Conservation (phyloP, 2,797 vertebrate genomes). For the Phalloptychus januarius region DNA sequence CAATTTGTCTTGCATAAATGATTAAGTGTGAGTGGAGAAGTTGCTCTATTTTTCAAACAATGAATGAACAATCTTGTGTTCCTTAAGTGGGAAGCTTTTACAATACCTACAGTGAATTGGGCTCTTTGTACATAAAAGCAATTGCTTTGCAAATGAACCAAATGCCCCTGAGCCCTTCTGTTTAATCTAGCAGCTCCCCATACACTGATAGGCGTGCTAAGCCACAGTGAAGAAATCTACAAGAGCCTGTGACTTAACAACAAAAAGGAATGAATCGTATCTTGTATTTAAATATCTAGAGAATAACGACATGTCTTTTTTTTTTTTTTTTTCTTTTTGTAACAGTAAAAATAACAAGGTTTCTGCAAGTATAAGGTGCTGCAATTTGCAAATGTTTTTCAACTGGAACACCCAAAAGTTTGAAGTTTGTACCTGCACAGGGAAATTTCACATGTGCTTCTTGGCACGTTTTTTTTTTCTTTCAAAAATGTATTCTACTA, state of each 20-base stretch:
- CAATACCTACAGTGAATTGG: conserved; percentile 79
- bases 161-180: conserved; percentile 75
- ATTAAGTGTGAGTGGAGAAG: conserved; percentile 59
- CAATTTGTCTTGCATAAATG: conserved; percentile 59
- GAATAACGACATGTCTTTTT: background rate
- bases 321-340: conserved; percentile 9
- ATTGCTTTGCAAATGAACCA: conserved; percentile 77
- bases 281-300: conserved; percentile 13
- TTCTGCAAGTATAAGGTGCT: background rate
- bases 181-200: conserved; percentile 72
- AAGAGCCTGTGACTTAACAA: conserved; percentile 24
- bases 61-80: conserved; percentile 61
- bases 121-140: conserved; percentile 79
- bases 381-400: conserved; percentile 3
- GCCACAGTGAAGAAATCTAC: conserved; percentile 41
- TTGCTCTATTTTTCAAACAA: conserved; percentile 67
- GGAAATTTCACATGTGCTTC: background rate
- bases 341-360: background rate
- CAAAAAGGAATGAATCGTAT: background rate
- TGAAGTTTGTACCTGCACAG: background rate
- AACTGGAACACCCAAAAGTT: conserved; percentile 5
- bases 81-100: conserved; percentile 77
- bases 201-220: conserved; percentile 20
- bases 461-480: background rate
- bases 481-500: conserved; percentile 1